These are phyloP conservation scores for Acipenser transmontanus DNA, from an alignment of 2,797 vertebrate species.

Conservation along the genomic window DNA sequence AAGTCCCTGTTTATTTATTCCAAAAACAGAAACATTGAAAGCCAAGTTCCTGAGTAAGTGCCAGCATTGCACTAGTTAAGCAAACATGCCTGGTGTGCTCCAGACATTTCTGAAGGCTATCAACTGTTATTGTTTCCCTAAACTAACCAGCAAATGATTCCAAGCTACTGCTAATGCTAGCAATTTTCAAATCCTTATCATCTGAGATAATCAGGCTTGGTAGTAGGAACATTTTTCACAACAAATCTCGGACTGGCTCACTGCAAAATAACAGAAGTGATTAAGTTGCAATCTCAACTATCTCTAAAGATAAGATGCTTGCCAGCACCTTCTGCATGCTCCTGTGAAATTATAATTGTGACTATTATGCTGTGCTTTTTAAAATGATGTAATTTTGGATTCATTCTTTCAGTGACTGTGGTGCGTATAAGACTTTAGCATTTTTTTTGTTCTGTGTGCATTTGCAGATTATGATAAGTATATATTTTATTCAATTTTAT, in stretches of 20 bases:
- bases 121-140: constrained; percentile 40
- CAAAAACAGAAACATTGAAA: constrained; percentile 27
- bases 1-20: constrained; percentile 38
- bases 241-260: constrained; percentile 37
- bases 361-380: not conserved
- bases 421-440: too few species aligned
- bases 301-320: constrained; percentile 24
- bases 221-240: constrained; percentile 35
- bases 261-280: constrained; percentile 33
- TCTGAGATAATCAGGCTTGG: constrained; percentile 48
- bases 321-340: constrained; percentile 47
- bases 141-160: constrained; percentile 44
- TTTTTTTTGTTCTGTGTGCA: too few species aligned
- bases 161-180: constrained; percentile 39
- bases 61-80: constrained; percentile 36
- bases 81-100: constrained; percentile 36
- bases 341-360: constrained; percentile 47
- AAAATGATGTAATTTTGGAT: constrained; percentile 28
- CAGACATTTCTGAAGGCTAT: constrained; percentile 22
- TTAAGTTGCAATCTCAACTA: constrained; percentile 38
- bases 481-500: too few species aligned
- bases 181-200: constrained; percentile 41
- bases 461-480: too few species aligned
- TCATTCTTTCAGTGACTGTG: not conserved
- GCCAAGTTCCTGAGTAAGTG: constrained; percentile 22